Evolutionary conservation across 2,888 invertebrate genomes (phyloP), one percentile per base, ranked within the genome.

Genomic region (Drosophila pegasa): DNA sequence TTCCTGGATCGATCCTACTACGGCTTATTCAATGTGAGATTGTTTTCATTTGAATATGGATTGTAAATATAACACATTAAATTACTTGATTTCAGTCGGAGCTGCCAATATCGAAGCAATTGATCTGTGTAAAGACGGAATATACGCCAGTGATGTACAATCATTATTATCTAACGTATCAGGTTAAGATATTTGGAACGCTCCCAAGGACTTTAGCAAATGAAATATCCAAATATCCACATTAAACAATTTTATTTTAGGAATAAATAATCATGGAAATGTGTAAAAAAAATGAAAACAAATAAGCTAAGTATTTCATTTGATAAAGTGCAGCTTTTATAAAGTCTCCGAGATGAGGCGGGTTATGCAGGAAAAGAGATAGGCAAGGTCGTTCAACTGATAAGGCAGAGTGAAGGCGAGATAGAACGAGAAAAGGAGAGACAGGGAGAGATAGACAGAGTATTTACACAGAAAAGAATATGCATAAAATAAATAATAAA

Each of bases 21-120:
- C 8, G 52, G 54, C 2, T 16, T 78, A 5, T 12, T 35, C 2
- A 35, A 86, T 70, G 89, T 88, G 41, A 76, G 77, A 54, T 2
- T n/a, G 22, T 6, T 0, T 1, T 1, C 14, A 4, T 27, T 2
- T 18, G 7, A n/a, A 1, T 16, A 3, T 7, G 2, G 16, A 2
- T 0, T 8, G 29, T 9, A 20, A 3, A 3, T 16, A 9, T 10
- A n/a, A 9, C 2, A 7, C 2, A n/a, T 16, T 12, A 7, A 14
- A n/a, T 16, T 18, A 10, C 16, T n/a, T 1, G 12, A n/a, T 61
- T 55, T 22, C 14, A 87, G 85, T 18, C 35, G 0, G 51, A 12
- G 6, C 5, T 74, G n/a, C 66, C 68, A 2, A 61, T 71, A 3
- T 87, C 87, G 2, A 41, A 14, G 12, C 33, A 33, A 2, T 61